Evolutionary conservation across 2,888 invertebrate genomes (phyloP), one percentile per base, ranked within the genome.

Genomic region (Odontothrips loti): DNA sequence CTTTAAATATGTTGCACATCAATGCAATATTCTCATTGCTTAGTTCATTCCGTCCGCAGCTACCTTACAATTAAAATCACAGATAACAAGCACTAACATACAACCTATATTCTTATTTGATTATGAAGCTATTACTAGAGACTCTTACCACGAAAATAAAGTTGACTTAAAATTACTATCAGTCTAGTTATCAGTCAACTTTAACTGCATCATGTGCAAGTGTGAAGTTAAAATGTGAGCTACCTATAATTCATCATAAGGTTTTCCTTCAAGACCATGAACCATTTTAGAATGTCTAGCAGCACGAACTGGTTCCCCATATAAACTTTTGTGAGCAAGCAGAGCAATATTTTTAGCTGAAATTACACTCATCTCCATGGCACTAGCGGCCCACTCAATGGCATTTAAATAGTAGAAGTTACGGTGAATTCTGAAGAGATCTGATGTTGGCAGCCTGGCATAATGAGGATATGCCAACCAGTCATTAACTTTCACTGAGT

Each of bases 301-400:
- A 23, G 68, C 68, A 9, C 68, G n/a, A 23, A 68, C 27, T 23
- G 68, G 68, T 23, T 68, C 68, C 8, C 27, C 27, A n/a, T 23
- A 80, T 47, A 82, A 23, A 79, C 81, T 81, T 81, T 90, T 88
- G 83, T 87, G 86, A 0, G 89, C 88, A 79, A 92, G 86, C 80
- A 91, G 86, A 15, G 92, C 92, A 47, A 90, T 89, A 86, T 93
- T 93, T 85, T 89, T 88, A 4, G 89, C 92, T 78, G 89, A 89
- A 82, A 92, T 89, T 11, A 88, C 88, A 85, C 90, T 90, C 91
- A 92, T 92, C 87, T 92, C 92, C 90, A 92, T 92, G 0, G 92
- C 91, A 85, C 91, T 91, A 0, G 91, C 91, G 1, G 90, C 90
- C 89, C 90, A 90, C 85, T 93, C 92, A 80, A 92, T 90, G 9